Percentiles rank a stretch among this genome's conserved stretches.
Conservation (phyloP, 1,140 invertebrate species). For the Hydropsyche tenuis region DNA sequence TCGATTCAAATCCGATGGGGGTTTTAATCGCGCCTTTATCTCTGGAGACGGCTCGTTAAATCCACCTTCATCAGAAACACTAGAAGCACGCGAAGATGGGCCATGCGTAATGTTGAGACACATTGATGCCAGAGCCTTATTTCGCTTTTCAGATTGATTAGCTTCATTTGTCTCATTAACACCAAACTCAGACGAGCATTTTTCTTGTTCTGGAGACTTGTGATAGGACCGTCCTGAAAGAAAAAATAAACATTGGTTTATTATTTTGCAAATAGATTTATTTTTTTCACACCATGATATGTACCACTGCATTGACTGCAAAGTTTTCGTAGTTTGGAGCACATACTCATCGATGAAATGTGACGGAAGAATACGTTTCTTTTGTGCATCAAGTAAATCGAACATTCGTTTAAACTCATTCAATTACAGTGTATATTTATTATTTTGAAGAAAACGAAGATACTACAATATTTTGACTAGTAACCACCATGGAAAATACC, state of each 20-base stretch:
- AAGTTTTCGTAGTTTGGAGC: slow-evolving; percentile 51
- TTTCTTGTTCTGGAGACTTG: slow-evolving; percentile 47
- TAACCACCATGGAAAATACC: too few relatives aligned
- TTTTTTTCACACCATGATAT: too few relatives aligned
- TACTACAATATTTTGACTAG: too few relatives aligned
- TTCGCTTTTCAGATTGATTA: slow-evolving; percentile 41
- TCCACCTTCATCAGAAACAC: slow-evolving; percentile 69
- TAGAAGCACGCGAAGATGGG: slow-evolving; percentile 62
- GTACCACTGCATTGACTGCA: slow-evolving; percentile 51
- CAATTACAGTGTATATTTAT: background rate
- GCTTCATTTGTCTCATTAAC: slow-evolving; percentile 11
- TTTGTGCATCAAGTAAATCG: background rate
- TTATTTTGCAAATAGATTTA: too few relatives aligned
- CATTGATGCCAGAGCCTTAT: slow-evolving; percentile 45
- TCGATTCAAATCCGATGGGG: slow-evolving; percentile 51
- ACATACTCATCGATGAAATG: slow-evolving; percentile 42
- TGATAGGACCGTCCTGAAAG: slow-evolving; percentile 46
- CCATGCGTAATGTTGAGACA: slow-evolving; percentile 45
- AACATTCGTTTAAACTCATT: slow-evolving; percentile 17
- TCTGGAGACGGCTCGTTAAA: slow-evolving; percentile 71
- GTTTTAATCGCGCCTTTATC: slow-evolving; percentile 67
- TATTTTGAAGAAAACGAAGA: background rate
- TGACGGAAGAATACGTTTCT: slow-evolving; percentile 19
- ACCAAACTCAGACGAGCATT: background rate
- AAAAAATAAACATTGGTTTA: background rate